Evolutionary conservation across 2,113 vertebrate species (phyloP), one percentile per base, ranked within the genome.

Genomic region (Dicerorhinus sumatrensis): DNA sequence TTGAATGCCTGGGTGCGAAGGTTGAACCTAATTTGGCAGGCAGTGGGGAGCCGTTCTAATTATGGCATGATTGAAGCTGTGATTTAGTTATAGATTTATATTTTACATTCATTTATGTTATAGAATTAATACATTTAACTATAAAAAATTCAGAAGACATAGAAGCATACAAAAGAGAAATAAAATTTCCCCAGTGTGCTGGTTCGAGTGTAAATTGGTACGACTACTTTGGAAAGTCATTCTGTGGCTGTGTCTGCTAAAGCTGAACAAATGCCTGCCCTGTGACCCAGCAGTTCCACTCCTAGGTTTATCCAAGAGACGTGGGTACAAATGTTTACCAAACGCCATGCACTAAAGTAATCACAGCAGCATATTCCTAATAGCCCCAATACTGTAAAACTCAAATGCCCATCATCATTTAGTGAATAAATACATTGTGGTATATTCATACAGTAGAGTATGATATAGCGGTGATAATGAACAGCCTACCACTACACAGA

Each of bases 61-160:
- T 65, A 31, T 87, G 69, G 51, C 58, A 25, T 80, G 91, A 91
- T 39, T 76, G 36, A 75, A 81, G 27, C 76, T 75, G 8, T 94
- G 91, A 79, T 65, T 84, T 86, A 91, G n/a, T 95, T 92, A 42
- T 86, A 27, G 92, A 94, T 77, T 82, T 92, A 16, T 75, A 75
- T 95, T 93, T 93, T 79, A 87, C 63, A 46, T 92, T 89, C 72
- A 46, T 88, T 93, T 92, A 60, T 60, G 39, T 89, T 92, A 23
- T 85, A 90, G 65, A 93, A 92, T 93, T 72, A 92, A 91, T 94
- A 76, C 20, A 56, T 58, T 92, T 79, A 60, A 72, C 42, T 75
- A 10, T 85, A 72, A 96, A 97, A 92, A 75, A 42, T 81, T 77
- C 33, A 77, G 39, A 83, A 62, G 85, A 80, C 54, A 69, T 67